A percentile compares a stretch with the other conserved stretches of the same genome.
Conservation (phyloP, 2,797 vertebrate genomes). For the Rhabdophis nuchalis region DNA sequence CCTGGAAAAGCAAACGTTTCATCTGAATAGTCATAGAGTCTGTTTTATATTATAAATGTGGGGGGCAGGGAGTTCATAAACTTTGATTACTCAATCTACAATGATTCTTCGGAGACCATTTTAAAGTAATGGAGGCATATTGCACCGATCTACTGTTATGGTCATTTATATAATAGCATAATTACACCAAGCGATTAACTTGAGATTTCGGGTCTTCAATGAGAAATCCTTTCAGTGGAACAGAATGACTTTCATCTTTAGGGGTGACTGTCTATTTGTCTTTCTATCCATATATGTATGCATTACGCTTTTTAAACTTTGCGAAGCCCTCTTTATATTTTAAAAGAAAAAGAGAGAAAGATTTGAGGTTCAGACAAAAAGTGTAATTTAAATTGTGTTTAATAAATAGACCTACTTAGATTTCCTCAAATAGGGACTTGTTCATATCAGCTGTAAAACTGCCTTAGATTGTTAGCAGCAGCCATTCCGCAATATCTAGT, state of each 20-base stretch:
- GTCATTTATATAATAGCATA: conserved; percentile 32
- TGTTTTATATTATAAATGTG: not conserved
- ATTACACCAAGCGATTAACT: conserved; percentile 21
- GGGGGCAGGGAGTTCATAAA: not conserved
- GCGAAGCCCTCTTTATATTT: not conserved
- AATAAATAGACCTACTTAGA: not conserved
- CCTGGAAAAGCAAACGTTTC: not conserved
- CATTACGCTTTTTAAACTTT: not conserved
- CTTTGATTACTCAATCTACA: not conserved
- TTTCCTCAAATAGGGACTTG: not conserved
- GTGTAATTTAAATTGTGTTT: conserved; percentile 12
- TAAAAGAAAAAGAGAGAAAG: not conserved
- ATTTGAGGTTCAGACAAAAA: conserved; percentile 3
- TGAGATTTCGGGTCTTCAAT: conserved; percentile 11
- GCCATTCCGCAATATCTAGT: not conserved
- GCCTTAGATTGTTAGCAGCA: not conserved
- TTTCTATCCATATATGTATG: not conserved
- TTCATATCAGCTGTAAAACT: not conserved
- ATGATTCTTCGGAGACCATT: conserved; percentile 7
- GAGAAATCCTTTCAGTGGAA: conserved; percentile 16
- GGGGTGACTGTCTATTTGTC: not conserved
- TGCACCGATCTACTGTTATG: conserved; percentile 1
- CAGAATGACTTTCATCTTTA: conserved; percentile 12
- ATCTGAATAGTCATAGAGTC: not conserved
- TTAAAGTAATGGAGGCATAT: conserved; percentile 10